Percentiles rank a stretch among this genome's conserved stretches.
Conservation (phyloP, 2,888 invertebrate genomes). For the Andricus curvator region DNA sequence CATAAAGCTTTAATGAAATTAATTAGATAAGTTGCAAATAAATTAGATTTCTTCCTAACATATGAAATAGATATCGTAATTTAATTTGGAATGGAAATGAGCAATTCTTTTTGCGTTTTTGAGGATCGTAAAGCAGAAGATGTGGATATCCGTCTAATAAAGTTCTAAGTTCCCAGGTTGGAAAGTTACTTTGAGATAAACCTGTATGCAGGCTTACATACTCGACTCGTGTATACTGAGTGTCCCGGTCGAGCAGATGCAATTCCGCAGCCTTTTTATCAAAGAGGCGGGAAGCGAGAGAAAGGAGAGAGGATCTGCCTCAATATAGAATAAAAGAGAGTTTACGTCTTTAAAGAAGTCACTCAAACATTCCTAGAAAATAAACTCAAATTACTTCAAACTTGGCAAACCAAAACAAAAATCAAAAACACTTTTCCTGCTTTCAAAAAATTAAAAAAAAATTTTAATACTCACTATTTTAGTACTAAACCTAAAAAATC, state of each 20-base stretch:
- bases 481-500: too few relatives aligned
- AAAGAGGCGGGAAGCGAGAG: slow-evolving; percentile 36
- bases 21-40: too few relatives aligned
- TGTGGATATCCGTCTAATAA: not conserved
- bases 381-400: not conserved
- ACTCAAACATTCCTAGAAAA: slow-evolving; percentile 5
- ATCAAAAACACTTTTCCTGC: not conserved
- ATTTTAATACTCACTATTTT: too few relatives aligned
- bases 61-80: not conserved
- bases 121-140: not conserved
- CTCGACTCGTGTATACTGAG: slow-evolving; percentile 61
- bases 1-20: too few relatives aligned
- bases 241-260: slow-evolving; percentile 71
- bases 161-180: slow-evolving; percentile 9
- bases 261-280: slow-evolving; percentile 62
- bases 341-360: slow-evolving; percentile 6
- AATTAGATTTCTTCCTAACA: too few relatives aligned
- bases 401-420: not conserved
- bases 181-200: slow-evolving; percentile 35
- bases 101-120: not conserved
- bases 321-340: slow-evolving; percentile 36
- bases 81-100: not conserved
- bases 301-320: slow-evolving; percentile 38
- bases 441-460: not conserved
- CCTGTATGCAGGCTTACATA: slow-evolving; percentile 61